Evolutionary conservation across 1,140 invertebrate genomes (phyloP), one percentile per base, ranked within the genome.

Genomic region (Drosophila ananassae): DNA sequence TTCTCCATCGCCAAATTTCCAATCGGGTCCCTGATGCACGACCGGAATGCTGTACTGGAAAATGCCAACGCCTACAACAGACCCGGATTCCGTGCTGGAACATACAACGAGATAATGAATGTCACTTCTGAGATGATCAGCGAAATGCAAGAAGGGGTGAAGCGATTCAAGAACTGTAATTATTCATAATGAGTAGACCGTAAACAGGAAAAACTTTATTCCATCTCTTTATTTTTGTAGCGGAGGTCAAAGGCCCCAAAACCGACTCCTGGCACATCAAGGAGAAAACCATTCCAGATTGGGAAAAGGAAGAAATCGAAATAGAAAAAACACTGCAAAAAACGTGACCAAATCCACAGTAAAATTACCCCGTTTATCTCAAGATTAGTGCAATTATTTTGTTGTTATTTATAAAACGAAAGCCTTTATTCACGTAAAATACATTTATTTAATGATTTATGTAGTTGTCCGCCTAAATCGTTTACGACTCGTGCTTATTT

Each of bases 1-100:
- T 93, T 94, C 58, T 95, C 94, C 0, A 91, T 98, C 3, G 91
- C 93, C 0, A 97, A 97, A 90, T 98, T 96, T 91, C 97, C 97
- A 0, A 95, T 96, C 91, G 93, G 94, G 48, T 95, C 96, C 48
- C 62, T 98, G 48, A 92, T 94, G 41, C 94, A 95, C 72, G 98
- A 98, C 92, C 94, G 95, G 50, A 90, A 84, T 71, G 96, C 94
- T 55, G 92, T 93, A 46, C 24, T 89, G 9, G 84, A 54, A 2
- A 95, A 95, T 91, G 95, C 93, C 91, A 94, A 93, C 41, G 93
- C 94, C 22, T 97, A 94, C 87, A 92, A 92, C 13, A 90, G 94
- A 8, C 92, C 93, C 2, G 79, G 82, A 3, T 92, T 95, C 46
- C 91, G 94, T 69, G 94, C 95, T 52, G 93, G 95, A 6, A 77